Evolutionary conservation across 2,113 vertebrate genomes (phyloP), one percentile per base, ranked within the genome.

Genomic region (Emydura subglobosa): DNA sequence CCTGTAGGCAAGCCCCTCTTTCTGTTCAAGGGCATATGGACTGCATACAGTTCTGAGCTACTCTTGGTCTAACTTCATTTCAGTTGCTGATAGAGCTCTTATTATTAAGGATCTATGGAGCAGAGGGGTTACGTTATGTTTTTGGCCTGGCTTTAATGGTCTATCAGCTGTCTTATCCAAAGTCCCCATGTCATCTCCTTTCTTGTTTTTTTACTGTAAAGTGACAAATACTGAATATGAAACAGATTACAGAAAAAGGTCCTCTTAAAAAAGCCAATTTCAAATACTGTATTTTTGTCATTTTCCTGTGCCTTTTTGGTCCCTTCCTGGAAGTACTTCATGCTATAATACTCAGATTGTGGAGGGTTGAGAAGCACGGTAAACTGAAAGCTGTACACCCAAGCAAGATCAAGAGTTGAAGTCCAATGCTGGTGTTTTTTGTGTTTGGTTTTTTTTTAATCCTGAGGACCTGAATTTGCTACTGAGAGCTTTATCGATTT

Each of bases 381-480:
- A 17, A 3, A 1, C 82, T 25, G 61, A 61, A 93, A 61, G 51
- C 80, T 91, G 72, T 76, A 85, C 54, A 51, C 78, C 65, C 76
- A 78, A 72, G 47, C 42, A 49, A 16, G 61, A 6, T 0, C 1
- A 3, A 31, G 57, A 4, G 19, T 31, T 72, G 85, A 44, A 57
- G 57, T 47, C 39, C 21, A 21, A 22, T 0, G 1, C 0, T 1
- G 82, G 65, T 79, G 27, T 9, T 1, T 29, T 5, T 59, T 76
- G 57, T 83, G 39, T 39, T 39, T 57, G 25, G 6, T 53, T 59
- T 61, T 59, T 61, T 34, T 61, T 31, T 47, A 9, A 55, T 88
- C 42, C 29, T 92, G 14, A 87, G 83, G 84, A 91, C n/a, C 39
- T 84, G 90, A 80, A 51, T 91, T 59, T 59, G 79, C 76, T 91